phyloP scores from a whole-genome alignment of 2,797 vertebrate genomes.

The Enteromius unitaeniatus region DNA sequence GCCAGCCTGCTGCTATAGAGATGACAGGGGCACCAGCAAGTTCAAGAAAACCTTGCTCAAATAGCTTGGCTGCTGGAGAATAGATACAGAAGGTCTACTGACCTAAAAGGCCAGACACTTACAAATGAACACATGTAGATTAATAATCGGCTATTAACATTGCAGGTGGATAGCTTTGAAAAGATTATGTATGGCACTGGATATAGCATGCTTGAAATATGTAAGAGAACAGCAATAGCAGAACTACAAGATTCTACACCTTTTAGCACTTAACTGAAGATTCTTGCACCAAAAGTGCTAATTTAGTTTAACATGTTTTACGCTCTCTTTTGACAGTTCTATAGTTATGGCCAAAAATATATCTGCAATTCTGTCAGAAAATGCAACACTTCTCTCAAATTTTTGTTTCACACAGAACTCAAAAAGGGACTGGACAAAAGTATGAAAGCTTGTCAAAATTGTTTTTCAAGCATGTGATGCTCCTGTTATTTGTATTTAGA shows the following conservation, averaged over 20 bases:
- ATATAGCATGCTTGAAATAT: background rate
- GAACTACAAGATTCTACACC: background rate
- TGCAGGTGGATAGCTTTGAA: background rate
- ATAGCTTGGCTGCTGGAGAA: background rate
- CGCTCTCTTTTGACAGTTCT: background rate
- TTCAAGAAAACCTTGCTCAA: background rate
- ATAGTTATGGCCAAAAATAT: too few species aligned
- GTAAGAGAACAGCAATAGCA: background rate
- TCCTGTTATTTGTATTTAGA: too few species aligned
- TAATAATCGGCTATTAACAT: constrained; percentile 5
- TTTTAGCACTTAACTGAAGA: background rate
- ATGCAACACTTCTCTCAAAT: too few species aligned
- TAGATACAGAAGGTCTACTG: constrained; percentile 6
- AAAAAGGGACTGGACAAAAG: too few species aligned
- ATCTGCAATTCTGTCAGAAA: too few species aligned
- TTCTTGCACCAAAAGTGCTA: background rate
- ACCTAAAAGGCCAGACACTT: background rate
- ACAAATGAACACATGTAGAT: constrained; percentile 2
- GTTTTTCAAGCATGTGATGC: too few species aligned
- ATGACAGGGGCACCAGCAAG: constrained; percentile 1
- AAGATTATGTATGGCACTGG: background rate
- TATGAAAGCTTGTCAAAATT: too few species aligned
- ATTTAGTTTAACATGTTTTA: background rate
- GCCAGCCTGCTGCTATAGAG: background rate
- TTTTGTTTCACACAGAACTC: too few species aligned